Base-by-base conservation (phyloP, 2,113 vertebrate species). In the Thinocorus orbignyianus region DNA sequence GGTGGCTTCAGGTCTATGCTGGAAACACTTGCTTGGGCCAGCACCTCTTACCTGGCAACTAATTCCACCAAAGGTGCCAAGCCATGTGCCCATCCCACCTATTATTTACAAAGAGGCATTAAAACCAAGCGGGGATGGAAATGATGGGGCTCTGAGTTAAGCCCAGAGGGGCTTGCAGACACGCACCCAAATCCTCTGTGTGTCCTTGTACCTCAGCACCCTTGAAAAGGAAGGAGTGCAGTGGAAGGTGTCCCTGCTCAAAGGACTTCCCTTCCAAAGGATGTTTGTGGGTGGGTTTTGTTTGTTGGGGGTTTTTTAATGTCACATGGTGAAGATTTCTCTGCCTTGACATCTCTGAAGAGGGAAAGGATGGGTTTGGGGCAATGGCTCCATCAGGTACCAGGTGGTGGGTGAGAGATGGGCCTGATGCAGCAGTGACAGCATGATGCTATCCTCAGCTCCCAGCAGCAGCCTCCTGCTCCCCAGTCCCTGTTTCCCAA, bases 171-270 rank as follows among this genome's bases (percentile, higher is more conserved):
- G 26, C 23, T 83, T 39, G 42, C 52, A 82, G 54, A 15, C 66
- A 68, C 48, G 49, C 4, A 1, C 48, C 18, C 61, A 33, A 90
- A 77, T 72, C 44, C 54, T 81, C 46, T 42, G 39, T 51, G 64
- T 46, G 80, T 76, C n/a, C 62, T 82, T 96, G 90, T 96, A 96
- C 92, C 95, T 96, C 90, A 55, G 71, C 81, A 88, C 33, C 85
- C 71, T 65, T 6, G 14, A 62, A 82, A 88, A 92, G 46, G 30
- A 86, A 73, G 0, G 1, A 90, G 46, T 17, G 25, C 0, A 0
- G 42, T 60, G 46, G 68, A 86, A 80, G 44, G 0, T 13, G 33
- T 42, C 62, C n/a, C 68, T 0, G 0, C 66, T 78, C 28, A 8
- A 10, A 26, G 49, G 28, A 69, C 61, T 60, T 76, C 73, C 44